Evolutionary conservation across 2,888 invertebrate species (phyloP).

Genomic region (Ethmia dodecea): DNA sequence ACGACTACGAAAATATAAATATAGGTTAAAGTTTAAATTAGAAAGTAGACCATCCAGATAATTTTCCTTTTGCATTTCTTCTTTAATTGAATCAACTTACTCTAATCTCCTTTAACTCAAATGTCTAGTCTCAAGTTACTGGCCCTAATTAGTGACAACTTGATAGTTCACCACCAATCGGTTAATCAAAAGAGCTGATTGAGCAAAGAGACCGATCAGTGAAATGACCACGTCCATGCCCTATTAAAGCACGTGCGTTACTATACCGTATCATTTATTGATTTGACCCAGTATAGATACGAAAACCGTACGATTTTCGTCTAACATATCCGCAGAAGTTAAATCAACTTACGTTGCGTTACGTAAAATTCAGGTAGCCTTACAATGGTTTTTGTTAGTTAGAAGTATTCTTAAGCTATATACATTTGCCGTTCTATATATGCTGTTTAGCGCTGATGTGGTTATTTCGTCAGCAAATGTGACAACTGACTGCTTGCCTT

Average conservation of each 20-base stretch:
- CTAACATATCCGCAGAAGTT: no score
- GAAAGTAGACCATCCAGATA: no score
- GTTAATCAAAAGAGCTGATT: constrained; percentile 35
- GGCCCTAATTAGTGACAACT: constrained; percentile 42
- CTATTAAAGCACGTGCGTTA: background rate
- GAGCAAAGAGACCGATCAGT: constrained; percentile 37
- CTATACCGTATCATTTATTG: background rate
- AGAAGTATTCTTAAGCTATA: no score
- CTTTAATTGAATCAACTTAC: background rate
- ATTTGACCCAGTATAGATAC: background rate
- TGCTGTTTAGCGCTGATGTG: no score
- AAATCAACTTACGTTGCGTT: no score
- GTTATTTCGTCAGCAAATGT: no score
- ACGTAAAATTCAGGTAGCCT: no score
- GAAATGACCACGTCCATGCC: constrained; percentile 5
- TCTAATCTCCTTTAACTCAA: constrained; percentile 23
- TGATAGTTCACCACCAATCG: constrained; percentile 32
- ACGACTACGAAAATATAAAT: no score
- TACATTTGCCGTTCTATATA: no score
- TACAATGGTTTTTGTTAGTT: no score
- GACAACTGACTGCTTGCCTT: no score
- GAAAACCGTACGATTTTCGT: background rate
- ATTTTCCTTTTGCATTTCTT: background rate
- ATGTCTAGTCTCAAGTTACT: constrained; percentile 40
- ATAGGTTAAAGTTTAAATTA: no score